Conservation (phyloP, 2,113 vertebrate genomes). For the Telmatochromis sp. region DNA sequence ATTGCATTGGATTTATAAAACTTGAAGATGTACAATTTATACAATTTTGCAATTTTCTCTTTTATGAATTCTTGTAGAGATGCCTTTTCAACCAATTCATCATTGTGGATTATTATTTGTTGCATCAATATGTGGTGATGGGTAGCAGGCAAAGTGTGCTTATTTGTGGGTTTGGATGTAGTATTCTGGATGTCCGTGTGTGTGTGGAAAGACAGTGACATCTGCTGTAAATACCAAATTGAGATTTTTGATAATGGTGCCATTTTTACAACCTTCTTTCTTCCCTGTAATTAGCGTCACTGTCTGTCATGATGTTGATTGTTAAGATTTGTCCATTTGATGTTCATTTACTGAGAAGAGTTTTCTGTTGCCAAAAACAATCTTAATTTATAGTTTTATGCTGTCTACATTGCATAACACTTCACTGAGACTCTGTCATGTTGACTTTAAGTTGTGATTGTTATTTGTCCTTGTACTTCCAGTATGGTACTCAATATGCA, state of each 20-base stretch:
- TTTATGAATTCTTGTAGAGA: not conserved
- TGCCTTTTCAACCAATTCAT: not conserved
- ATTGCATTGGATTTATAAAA: not conserved
- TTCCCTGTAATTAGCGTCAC: not conserved
- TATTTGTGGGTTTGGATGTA: not conserved
- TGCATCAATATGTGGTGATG: not conserved
- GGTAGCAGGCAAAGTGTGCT: not conserved
- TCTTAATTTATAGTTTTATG: not conserved
- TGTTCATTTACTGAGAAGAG: not conserved
- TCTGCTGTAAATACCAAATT: not conserved
- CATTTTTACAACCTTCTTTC: not conserved
- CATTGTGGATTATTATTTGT: not conserved
- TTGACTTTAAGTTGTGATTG: not conserved
- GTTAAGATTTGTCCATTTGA: not conserved
- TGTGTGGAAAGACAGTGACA: not conserved
- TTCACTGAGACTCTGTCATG: not conserved
- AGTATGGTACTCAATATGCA: not conserved
- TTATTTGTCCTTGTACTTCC: not conserved
- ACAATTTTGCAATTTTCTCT: not conserved
- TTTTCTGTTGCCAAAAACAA: not conserved
- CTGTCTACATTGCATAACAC: not conserved
- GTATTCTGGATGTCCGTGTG: not conserved
- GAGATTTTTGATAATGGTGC: conserved; percentile 6
- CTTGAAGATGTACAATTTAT: not conserved
- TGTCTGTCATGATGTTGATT: not conserved